Evolutionary conservation across 2,888 invertebrate species (phyloP), one percentile per base, ranked within the genome.

Genomic region (Oeneis ivallda): DNA sequence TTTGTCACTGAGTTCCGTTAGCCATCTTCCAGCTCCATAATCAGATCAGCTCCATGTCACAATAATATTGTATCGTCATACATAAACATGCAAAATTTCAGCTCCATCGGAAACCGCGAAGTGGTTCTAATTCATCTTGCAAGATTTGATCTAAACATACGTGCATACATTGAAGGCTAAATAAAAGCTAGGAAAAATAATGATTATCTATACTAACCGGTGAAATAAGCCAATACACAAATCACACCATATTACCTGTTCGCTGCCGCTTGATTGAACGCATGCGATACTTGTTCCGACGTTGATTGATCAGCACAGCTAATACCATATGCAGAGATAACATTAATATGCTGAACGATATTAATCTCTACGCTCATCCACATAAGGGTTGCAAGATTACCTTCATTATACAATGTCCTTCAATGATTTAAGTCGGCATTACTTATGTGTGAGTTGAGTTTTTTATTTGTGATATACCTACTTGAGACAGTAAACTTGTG

Each of bases 171-270:
- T n/a, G n/a, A n/a, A n/a, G n/a, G n/a, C n/a, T n/a, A n/a, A n/a
- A n/a, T n/a, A n/a, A n/a, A n/a, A n/a, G n/a, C n/a, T n/a, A n/a
- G n/a, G n/a, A n/a, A n/a, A n/a, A n/a, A n/a, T n/a, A n/a, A 34
- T 17, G 34, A 60, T 37, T 47, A 34, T 47, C 13, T 49, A n/a
- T n/a, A 60, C 39, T 49, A 60, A 17, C 34, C 17, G 19, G 41
- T 47, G 19, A 37, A 50, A 57, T 43, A 62, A 60, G 13, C 50
- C 66, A 49, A 54, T 63, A 62, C 62, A 58, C 53, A 59, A 69
- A 67, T 64, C 69, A 65, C 66, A 67, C 69, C 61, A 69, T 64
- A 64, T 71, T 71, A 72, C 73, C 73, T 72, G 73, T 69, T 63
- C 62, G n/a, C 17, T 13, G 8, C 64, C 64, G 63, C 71, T 67